Evolutionary conservation across 2,113 vertebrate genomes (phyloP), one percentile per base, ranked within the genome.

Genomic region (Ochotona curzoniae): DNA sequence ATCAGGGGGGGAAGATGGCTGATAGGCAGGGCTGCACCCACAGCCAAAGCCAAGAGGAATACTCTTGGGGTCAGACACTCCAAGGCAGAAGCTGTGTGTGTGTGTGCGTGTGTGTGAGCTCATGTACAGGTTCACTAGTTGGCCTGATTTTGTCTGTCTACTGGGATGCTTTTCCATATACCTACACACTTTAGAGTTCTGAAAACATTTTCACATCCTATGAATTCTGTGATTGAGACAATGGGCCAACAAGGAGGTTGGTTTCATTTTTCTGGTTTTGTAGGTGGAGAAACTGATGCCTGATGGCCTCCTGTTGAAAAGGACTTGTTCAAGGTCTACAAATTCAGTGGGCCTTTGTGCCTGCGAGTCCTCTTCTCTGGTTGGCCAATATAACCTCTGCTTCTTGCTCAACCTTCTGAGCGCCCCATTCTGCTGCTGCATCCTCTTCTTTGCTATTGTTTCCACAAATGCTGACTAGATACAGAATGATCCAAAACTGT

Each of bases 251-350:
- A 5, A 25, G 20, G 35, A 83, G 28, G 12, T 10, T 75, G 51
- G 32, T 35, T 92, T 71, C 67, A 20, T n/a, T 71, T 20, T 67
- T 28, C 5, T 61, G 10, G 38, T 25, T 89, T 93, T 84, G 17
- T 23, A 93, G 35, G 10, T 17, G 6, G 51, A 47, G 61, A 76
- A 78, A 93, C 26, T 70, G n/a, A 4, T 30, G 49, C 11, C 32
- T 44, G 38, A 26, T 12, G 5, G 30, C 14, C 26, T 0, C 0
- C 3, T 44, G 38, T 44, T 44, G 38, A 44, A 44, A 44, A 44
- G 38, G 38, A 44, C 38, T 44, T 44, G 38, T 44, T 44, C 38
- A 44, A 44, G 38, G 38, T 44, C 38, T 6, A 44, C 38, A 44
- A 44, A 44, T 44, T 6, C 38, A 44, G 38, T 3, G 38, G 38